phyloP scores from a whole-genome alignment of 2,113 vertebrate species.

The Phainopepla nitens region DNA sequence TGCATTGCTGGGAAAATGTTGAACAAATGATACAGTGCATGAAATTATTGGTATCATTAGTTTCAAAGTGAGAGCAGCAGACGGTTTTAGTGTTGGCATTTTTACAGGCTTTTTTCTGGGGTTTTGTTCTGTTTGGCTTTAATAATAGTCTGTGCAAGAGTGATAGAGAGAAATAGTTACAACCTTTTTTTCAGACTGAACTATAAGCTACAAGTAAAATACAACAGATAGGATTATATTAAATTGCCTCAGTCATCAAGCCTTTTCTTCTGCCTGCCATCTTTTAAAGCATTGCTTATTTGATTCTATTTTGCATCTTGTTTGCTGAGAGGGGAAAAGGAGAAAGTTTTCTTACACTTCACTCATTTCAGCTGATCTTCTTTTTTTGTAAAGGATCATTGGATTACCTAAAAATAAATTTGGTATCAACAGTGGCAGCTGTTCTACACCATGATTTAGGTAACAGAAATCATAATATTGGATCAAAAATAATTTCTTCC shows the following conservation, averaged over 20 bases:
- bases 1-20: background rate
- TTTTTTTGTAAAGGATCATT: background rate
- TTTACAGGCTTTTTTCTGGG: background rate
- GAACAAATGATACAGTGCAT: background rate
- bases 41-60: background rate
- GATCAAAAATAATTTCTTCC: background rate
- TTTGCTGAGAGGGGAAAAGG: background rate
- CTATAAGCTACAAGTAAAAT: background rate
- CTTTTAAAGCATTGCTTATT: background rate
- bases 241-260: background rate
- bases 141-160: background rate
- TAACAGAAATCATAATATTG: background rate
- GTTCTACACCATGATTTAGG: background rate
- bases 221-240: background rate
- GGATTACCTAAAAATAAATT: background rate
- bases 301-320: background rate
- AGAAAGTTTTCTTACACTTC: background rate
- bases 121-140: background rate
- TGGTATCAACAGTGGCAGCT: background rate
- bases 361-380: background rate
- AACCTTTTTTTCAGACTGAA: background rate
- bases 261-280: background rate
- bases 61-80: background rate
- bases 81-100: background rate
- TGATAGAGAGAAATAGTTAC: background rate